Evolutionary conservation across 2,888 invertebrate genomes (phyloP), one percentile per base, ranked within the genome.

Genomic region (Coelinius sp.): DNA sequence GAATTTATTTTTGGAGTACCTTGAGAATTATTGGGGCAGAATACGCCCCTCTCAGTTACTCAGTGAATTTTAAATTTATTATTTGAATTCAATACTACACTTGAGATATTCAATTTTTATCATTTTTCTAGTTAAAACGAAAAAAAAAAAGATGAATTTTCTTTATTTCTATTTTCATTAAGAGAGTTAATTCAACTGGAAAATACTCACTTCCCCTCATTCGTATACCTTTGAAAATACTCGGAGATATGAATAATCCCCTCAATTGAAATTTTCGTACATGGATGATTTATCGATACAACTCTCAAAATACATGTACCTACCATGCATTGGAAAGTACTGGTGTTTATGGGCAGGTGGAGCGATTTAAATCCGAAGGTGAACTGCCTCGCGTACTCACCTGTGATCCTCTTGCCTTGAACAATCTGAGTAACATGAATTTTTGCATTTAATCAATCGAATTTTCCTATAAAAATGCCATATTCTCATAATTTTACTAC

Each of bases 331-430:
- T 71, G 66, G 71, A 71, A 71, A 71, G 71, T 71, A 41, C 59
- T 59, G 59, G 66, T 53, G 38, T 38, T 22, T 71, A 56, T 59
- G 8, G 66, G 71, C 71, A 71, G 71, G 71, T 71, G 71, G 12
- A n/a, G 56, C 66, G 56, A 68, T 68, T 68, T 53, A 68, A 68
- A 68, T 68, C 68, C 69, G 77, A 78, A 78, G 78, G 78, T 73
- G 67, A 79, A 78, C 79, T 70, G 76, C 75, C 74, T 73, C 66
- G 44, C n/a, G 6, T 22, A 71, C 65, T 76, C 74, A 75, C 72
- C 74, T 73, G 75, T 75, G 62, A 27, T 49, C 62, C 27, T 38
- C 44, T 68, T 70, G 70, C 59, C 59, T 59, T 59, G 59, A 59
- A 20, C 17, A 56, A 27, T 56, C n/a, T 17, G 20, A 49, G 20